These are phyloP conservation scores for Nephrotoma flavescens DNA, from an alignment of 2,888 invertebrate species.

Conservation along the genomic window DNA sequence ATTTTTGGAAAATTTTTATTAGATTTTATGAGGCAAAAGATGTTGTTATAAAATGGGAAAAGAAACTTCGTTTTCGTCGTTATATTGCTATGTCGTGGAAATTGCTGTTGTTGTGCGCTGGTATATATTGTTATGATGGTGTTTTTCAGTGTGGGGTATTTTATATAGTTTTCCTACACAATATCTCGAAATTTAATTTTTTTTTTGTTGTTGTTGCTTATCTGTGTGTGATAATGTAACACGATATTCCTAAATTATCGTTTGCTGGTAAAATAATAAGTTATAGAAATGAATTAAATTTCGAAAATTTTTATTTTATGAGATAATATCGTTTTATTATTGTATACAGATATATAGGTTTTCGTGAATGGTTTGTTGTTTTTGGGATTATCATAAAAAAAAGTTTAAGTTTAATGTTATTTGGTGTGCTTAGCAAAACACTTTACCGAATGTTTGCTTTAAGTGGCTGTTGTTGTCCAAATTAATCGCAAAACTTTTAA, in stretches of 20 bases:
- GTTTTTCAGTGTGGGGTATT: neutral
- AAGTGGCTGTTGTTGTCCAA: too few relatives aligned
- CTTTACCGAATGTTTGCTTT: too few relatives aligned
- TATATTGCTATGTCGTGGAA: neutral
- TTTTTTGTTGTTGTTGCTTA: neutral
- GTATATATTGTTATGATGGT: neutral
- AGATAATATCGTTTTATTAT: too few relatives aligned
- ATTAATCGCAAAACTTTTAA: too few relatives aligned
- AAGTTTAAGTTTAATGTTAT: too few relatives aligned
- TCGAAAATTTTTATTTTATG: neutral
- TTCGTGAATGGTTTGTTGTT: too few relatives aligned
- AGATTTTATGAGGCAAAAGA: neutral
- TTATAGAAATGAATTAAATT: neutral
- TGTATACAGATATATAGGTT: too few relatives aligned
- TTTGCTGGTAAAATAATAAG: neutral
- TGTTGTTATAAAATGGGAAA: neutral
- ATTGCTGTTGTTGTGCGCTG: neutral
- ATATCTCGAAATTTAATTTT: neutral
- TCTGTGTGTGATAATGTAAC: neutral
- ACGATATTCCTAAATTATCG: neutral
- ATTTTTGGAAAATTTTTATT: neutral
- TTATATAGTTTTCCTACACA: neutral
- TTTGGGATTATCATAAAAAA: too few relatives aligned
- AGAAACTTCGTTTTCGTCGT: neutral
- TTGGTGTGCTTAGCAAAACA: too few relatives aligned